phyloP scores from a whole-genome alignment of 2,888 invertebrate species.

The Danaus chrysippus region DNA sequence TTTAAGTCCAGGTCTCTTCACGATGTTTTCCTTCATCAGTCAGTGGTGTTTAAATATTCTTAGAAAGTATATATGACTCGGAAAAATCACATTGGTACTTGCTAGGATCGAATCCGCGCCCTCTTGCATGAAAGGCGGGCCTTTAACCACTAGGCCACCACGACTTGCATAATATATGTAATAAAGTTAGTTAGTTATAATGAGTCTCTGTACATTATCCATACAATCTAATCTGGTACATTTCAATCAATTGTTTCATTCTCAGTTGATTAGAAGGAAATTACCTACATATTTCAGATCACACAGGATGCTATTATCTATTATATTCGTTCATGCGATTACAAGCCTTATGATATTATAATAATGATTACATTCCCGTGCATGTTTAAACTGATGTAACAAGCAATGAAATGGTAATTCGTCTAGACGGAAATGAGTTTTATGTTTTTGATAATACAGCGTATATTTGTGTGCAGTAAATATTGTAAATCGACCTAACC shows the following conservation, averaged over 20 bases:
- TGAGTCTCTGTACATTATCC: neutral
- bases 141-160: no score
- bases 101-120: no score
- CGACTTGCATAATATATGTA: no score
- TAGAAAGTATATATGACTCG: no score
- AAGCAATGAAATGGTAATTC: neutral
- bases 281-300: conserved; percentile 24
- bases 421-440: conserved; percentile 7
- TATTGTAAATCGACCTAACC: conserved; percentile 50
- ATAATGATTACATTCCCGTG: conserved; percentile 4
- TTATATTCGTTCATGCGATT: neutral
- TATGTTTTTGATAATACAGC: conserved; percentile 3
- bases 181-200: neutral
- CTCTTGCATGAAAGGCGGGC: no score
- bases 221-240: neutral
- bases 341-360: neutral
- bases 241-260: conserved; percentile 12
- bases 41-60: no score
- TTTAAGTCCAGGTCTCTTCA: no score
- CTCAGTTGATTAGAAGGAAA: conserved; percentile 28
- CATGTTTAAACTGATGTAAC: neutral
- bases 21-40: no score
- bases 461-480: conserved; percentile 8
- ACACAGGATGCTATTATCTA: conserved; percentile 14
- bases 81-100: no score